Percentiles rank a stretch among this genome's conserved stretches.
Evolutionary conservation across 2,113 vertebrate species (phyloP).

Genomic region (Candoia aspera): DNA sequence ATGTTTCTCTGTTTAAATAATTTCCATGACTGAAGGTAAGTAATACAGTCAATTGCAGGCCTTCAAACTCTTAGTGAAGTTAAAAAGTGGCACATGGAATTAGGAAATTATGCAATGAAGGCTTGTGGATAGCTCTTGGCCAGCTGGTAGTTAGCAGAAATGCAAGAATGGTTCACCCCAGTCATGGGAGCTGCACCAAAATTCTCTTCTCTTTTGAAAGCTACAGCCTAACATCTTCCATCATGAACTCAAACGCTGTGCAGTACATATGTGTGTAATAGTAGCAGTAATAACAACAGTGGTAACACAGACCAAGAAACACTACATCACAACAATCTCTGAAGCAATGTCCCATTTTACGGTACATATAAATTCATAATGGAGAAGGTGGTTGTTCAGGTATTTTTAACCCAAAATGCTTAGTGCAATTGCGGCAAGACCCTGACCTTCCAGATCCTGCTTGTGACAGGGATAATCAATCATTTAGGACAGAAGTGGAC

Average conservation of each 20-base stretch:
- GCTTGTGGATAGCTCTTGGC: not conserved
- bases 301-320: not conserved
- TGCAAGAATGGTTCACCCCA: not conserved
- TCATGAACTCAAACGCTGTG: not conserved
- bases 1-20: slow-evolving; percentile 74
- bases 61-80: slow-evolving; percentile 43
- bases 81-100: not conserved
- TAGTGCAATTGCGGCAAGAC: not conserved
- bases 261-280: not conserved
- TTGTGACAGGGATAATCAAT: not conserved
- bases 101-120: not conserved
- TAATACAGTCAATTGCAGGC: slow-evolving; percentile 66
- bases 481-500: not conserved
- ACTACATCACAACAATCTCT: not conserved
- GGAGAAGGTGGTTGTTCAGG: not conserved
- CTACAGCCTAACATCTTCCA: not conserved
- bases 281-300: not conserved
- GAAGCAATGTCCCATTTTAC: not conserved
- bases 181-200: not conserved
- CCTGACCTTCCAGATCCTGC: not conserved
- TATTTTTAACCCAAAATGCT: not conserved
- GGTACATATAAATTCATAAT: no score
- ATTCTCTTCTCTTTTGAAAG: not conserved
- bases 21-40: slow-evolving; percentile 69
- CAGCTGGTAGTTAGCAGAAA: not conserved